Percentiles rank a stretch among this genome's conserved stretches.
Evolutionary conservation across 2,113 vertebrate genomes (phyloP).

Genomic region (Zosterops hypoxanthus): DNA sequence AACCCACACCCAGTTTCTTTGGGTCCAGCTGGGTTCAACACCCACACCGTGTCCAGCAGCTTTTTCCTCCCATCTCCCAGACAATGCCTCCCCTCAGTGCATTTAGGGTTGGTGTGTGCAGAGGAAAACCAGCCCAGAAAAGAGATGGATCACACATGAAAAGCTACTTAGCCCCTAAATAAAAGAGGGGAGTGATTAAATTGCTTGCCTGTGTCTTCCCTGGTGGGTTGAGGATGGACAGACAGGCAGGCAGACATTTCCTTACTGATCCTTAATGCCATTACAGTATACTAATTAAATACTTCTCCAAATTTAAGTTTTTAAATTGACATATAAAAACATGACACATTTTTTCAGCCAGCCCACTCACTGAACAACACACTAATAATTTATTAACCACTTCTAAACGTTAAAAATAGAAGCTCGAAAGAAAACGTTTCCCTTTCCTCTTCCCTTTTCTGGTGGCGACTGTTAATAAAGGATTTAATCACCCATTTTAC

Average conservation of each 20-base stretch:
- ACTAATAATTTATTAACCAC: neutral
- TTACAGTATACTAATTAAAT: neutral
- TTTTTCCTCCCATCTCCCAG: neutral
- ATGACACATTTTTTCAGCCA: neutral
- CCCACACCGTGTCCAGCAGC: accelerated
- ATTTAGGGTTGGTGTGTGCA: accelerated
- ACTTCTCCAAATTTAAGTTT: neutral
- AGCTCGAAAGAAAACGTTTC: neutral
- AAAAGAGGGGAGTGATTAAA: neutral
- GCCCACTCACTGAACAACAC: neutral
- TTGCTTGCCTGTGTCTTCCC: neutral
- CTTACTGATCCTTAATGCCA: neutral
- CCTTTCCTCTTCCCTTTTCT: constrained; percentile 20
- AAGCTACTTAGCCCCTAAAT: neutral
- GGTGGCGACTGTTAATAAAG: neutral
- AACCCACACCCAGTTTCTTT: neutral
- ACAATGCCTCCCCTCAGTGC: neutral
- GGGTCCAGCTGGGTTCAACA: neutral
- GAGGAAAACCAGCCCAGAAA: neutral
- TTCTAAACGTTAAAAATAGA: neutral
- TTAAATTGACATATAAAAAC: neutral
- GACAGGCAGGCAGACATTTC: neutral
- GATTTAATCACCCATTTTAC: constrained; percentile 51
- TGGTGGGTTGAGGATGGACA: neutral
- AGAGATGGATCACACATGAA: neutral